These are phyloP conservation scores for Paguma larvata DNA, from an alignment of 2,797 vertebrate genomes.

Conservation along the genomic window DNA sequence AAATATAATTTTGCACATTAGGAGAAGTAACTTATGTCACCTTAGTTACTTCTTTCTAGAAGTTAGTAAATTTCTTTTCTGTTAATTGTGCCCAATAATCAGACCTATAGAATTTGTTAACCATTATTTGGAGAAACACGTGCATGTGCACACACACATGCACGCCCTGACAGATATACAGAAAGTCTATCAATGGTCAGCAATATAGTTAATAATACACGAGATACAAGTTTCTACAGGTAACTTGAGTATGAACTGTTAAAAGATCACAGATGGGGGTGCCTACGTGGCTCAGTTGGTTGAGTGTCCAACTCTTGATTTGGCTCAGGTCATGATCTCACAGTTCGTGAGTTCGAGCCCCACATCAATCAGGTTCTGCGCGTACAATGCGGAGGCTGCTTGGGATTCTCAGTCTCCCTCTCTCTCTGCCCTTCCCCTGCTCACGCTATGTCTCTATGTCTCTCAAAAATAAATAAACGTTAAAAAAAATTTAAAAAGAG, in stretches of 20 bases:
- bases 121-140: background rate
- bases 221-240: background rate
- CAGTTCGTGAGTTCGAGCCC: too few relatives aligned
- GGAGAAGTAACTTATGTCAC: background rate
- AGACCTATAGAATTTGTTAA: background rate
- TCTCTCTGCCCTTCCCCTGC: too few relatives aligned
- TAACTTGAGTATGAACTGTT: constrained; percentile 2
- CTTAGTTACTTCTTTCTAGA: background rate
- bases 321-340: too few relatives aligned
- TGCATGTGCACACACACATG: background rate
- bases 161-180: background rate
- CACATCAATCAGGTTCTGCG: too few relatives aligned
- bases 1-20: background rate
- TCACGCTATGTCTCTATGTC: too few relatives aligned
- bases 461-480: too few relatives aligned
- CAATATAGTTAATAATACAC: background rate
- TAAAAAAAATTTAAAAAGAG: too few relatives aligned
- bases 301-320: too few relatives aligned
- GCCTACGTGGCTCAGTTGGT: too few relatives aligned
- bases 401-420: too few relatives aligned
- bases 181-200: background rate
- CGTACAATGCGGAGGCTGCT: too few relatives aligned
- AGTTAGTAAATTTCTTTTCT: constrained; percentile 30
- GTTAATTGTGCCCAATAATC: background rate
- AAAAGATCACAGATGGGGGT: background rate